A percentile compares a stretch with the other conserved stretches of the same genome.
These are phyloP conservation scores for Rotaria socialis DNA, from an alignment of 2,888 invertebrate genomes.

Conservation along the genomic window DNA sequence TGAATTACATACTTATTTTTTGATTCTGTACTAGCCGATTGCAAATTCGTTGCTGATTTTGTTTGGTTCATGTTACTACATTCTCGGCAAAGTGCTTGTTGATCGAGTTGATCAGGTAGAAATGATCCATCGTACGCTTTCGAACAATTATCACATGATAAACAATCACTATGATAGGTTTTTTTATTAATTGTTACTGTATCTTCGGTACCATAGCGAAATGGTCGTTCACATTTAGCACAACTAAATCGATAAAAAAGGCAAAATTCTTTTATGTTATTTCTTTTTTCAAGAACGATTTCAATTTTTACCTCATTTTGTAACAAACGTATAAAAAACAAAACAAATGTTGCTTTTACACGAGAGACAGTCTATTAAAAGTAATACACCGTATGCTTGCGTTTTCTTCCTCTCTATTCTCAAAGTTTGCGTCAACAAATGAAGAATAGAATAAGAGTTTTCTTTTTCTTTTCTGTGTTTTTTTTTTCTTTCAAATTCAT, in stretches of 20 bases:
- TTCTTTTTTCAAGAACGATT: background rate
- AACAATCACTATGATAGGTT: conserved; percentile 3
- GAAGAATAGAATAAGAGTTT: background rate
- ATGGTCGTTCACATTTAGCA: conserved; percentile 32
- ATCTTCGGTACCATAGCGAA: conserved; percentile 23
- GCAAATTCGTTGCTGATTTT: background rate
- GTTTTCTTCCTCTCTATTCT: background rate
- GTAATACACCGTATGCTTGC: background rate
- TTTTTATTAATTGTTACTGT: conserved; percentile 20
- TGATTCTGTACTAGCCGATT: background rate
- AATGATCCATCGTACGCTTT: background rate
- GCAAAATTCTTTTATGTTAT: background rate
- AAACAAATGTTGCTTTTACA: background rate
- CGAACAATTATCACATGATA: conserved; percentile 36
- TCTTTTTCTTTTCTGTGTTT: background rate
- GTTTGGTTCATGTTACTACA: background rate
- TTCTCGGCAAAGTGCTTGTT: conserved; percentile 16
- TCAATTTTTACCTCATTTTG: conserved; percentile 8
- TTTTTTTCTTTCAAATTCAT: background rate
- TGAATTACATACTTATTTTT: background rate
- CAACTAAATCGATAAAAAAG: background rate
- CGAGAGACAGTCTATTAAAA: background rate
- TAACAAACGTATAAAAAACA: background rate
- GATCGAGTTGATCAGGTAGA: background rate
- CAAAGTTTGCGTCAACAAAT: background rate